Evolutionary conservation across 2,113 vertebrate genomes (phyloP), one percentile per base, ranked within the genome.

Genomic region (Chelonoidis abingdonii): DNA sequence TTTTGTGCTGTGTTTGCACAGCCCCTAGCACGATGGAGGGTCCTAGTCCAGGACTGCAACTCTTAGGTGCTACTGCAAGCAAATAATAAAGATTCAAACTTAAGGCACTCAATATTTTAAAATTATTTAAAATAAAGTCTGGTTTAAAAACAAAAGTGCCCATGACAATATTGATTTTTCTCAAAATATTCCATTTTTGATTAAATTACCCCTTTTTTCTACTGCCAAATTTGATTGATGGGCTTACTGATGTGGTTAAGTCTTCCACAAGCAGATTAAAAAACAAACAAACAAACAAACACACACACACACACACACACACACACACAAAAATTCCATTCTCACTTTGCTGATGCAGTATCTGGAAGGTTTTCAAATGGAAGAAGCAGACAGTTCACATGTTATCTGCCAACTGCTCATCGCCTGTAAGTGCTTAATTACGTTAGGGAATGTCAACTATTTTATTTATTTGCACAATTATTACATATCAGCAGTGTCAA

Each of bases 381-480:
- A 38, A 41, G 69, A 47, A 82, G 85, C 1, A 69, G 90, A 41
- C 25, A 62, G 54, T 89, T 7, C 2, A 52, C 2, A 19, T 41
- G 56, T 93, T 93, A 81, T 93, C 92, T 93, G 94, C 35, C 79
- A 83, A 85, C 65, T 2, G 0, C 50, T 89, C 29, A 21, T 78
- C 83, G 54, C 35, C 82, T n/a, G 12, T 53, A 89, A 78, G 35
- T 94, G 38, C 86, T 85, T 83, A 90, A 89, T 83, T 54, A 25
- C 3, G 50, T 38, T n/a, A 38, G 92, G 94, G 27, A 0, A n/a
- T 0, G 5, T 8, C 11, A 92, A 72, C 80, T 87, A 93, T 92
- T 92, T 93, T 69, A 95, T 93, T 96, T 93, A 94, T 90, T 95
- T 80, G 76, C 57, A 65, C 53, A 78, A 52, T 31, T 90, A 87